Evolutionary conservation across 1,140 invertebrate species (phyloP).

Genomic region (Probaryconus sp.): DNA sequence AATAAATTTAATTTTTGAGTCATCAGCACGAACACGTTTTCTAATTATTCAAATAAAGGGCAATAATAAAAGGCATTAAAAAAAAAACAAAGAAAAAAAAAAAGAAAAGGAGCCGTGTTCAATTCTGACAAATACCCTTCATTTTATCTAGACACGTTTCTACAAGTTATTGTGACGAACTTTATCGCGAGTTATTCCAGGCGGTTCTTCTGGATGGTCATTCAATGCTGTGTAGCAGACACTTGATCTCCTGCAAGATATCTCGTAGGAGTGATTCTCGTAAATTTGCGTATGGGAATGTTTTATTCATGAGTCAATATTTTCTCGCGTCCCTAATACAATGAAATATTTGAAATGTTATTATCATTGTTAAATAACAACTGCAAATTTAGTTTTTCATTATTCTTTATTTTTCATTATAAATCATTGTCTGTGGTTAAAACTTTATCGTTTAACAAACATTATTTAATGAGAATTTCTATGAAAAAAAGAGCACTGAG

Average conservation of each 20-base stretch:
- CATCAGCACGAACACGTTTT: too few species aligned
- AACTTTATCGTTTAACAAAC: too few species aligned
- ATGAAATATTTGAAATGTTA: too few species aligned
- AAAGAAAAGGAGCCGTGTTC: slow-evolving; percentile 11
- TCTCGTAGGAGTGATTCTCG: slow-evolving; percentile 58
- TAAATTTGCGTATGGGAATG: slow-evolving; percentile 49
- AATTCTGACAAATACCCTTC: slow-evolving; percentile 12
- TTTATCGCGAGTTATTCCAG: slow-evolving; percentile 57
- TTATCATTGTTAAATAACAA: too few species aligned
- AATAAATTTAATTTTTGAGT: too few species aligned
- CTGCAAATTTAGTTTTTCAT: too few species aligned
- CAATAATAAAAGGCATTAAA: not conserved
- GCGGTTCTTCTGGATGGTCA: slow-evolving; percentile 51
- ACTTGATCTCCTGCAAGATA: slow-evolving; percentile 53
- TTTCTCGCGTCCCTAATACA: too few species aligned
- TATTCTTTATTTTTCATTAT: too few species aligned
- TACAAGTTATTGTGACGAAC: slow-evolving; percentile 57
- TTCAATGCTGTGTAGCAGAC: slow-evolving; percentile 53
- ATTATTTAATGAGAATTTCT: too few species aligned
- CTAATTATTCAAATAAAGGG: too few species aligned
- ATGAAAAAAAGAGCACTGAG: too few species aligned
- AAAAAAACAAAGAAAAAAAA: not conserved
- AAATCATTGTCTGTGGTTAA: too few species aligned
- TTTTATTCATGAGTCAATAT: slow-evolving; percentile 61
- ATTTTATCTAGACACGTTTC: slow-evolving; percentile 50